Evolutionary conservation across 2,113 vertebrate species (phyloP), one percentile per base, ranked within the genome.

Genomic region (Corythaixoides concolor): DNA sequence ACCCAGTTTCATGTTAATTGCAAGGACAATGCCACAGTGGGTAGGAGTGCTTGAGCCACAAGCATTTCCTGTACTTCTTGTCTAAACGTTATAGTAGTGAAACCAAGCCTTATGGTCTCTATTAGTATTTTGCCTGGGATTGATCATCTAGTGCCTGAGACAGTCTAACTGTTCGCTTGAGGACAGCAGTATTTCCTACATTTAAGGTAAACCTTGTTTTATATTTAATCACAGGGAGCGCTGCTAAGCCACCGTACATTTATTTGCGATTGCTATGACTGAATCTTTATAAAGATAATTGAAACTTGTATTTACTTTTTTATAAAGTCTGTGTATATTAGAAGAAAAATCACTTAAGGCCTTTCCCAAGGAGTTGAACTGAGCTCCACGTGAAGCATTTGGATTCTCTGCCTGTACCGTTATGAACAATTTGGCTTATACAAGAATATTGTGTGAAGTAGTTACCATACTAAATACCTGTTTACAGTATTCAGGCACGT

Each of bases 21-120:
- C 26, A 66, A 60, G 83, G 58, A 80, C n/a, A 88, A 56, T 27
- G 6, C 63, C 91, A 86, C 87, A 69, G 3, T 67, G 73, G 66
- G n/a, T 81, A 78, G 88, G 60, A 90, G 73, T 93, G 33, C 52
- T 80, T 76, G 74, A 96, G 82, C 60, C 76, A 86, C 83, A 93
- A 77, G 39, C 37, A 27, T 80, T 91, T 94, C 80, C 35, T 86
- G 26, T 73, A 32, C 8, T 89, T 69, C 41, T 41, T 55, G 8
- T 27, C 14, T 53, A 35, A 86, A 88, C 30, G 11, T 77, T 88
- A 13, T 13, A 55, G n/a, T 15, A 78, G 12, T 62, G 78, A 69
- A 96, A 77, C 27, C 8, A 70, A 39, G 32, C 16, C 12, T 73
- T 49, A 11, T 30, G n/a, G 13, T 81, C 13, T 95, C 12, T 80